Percentiles rank a stretch among this genome's conserved stretches.
Conservation (phyloP, 2,797 vertebrate genomes). For the Phaenicophaeus curvirostris region DNA sequence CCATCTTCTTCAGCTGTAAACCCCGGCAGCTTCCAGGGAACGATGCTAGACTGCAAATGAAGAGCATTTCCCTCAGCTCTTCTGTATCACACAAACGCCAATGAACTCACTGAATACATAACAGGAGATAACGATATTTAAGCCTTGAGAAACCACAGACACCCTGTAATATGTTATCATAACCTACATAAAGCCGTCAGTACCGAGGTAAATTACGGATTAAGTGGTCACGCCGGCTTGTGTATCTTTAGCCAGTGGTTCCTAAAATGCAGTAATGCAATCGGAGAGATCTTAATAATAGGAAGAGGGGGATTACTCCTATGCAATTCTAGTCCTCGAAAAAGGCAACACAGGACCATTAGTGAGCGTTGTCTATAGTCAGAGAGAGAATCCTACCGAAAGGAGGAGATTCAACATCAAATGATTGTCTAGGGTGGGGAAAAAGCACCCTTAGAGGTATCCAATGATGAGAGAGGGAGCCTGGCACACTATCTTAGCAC, state of each 20-base stretch:
- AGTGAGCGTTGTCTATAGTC: not conserved
- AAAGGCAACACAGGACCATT: not conserved
- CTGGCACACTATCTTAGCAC: not conserved
- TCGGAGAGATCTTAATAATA: not conserved
- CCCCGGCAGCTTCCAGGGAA: not conserved
- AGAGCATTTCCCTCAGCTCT: not conserved
- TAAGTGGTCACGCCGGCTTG: not conserved
- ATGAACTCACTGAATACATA: not conserved
- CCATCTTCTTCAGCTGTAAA: not conserved
- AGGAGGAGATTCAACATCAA: not conserved
- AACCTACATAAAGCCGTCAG: not conserved
- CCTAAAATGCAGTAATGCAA: not conserved
- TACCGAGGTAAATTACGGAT: constrained; percentile 17
- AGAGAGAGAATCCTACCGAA: not conserved
- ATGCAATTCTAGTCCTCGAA: not conserved
- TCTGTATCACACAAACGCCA: not conserved
- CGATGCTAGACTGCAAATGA: not conserved
- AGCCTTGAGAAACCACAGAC: not conserved
- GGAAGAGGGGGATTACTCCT: not conserved
- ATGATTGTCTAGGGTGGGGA: not conserved
- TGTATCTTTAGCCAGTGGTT: not conserved
- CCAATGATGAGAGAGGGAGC: not conserved
- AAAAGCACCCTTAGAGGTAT: not conserved
- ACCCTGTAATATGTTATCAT: not conserved
- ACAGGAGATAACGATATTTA: not conserved